Evolutionary conservation across 2,888 invertebrate species (phyloP), one percentile per base, ranked within the genome.

Genomic region (Hypolimnas misippus): DNA sequence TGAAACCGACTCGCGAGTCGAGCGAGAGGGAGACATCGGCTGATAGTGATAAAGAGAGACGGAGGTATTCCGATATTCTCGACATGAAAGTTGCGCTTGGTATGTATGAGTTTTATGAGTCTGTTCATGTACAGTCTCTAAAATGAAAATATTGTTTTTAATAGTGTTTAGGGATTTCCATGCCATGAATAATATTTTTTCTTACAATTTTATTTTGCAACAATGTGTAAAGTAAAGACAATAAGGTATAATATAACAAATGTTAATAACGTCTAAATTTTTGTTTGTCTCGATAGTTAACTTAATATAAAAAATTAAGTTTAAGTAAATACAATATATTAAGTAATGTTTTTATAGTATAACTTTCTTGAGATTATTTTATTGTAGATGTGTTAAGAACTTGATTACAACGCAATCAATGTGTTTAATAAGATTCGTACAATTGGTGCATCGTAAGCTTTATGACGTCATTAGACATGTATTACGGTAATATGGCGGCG

Each of bases 21-120:
- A 87, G 89, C 63, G 92, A 91, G 77, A 83, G 91, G 57, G 90
- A 90, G 73, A 89, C 91, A 0, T 90, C 91, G 0, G 86, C 87
- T 0, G 92, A 92, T 69, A 91, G 90, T 65, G 92, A 92, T 62
- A 90, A 90, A 65, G 91, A 92, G 68, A 87, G 80, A 72, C 77
- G 91, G 68, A 74, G 92, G 71, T 87, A 90, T 67, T 92, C 92
- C 0, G 92, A 92, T 70, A 90, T 92, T 66, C 78, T 91, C 56
- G 92, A 91, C 67, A 86, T 88, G 77, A 87, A 84, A 67, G 90
- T 86, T 29, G 91, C 92, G 10, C 70, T 87, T 74, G 91, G 91
- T 91, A 79, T 77, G 78, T 80, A 70, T 70, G 7, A 14, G n/a
- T 4, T 16, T 52, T 33, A 19, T 14, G 40, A 40, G 40, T 6